Evolutionary conservation across 2,113 vertebrate species (phyloP).

Genomic region (Hepsetus odoe): DNA sequence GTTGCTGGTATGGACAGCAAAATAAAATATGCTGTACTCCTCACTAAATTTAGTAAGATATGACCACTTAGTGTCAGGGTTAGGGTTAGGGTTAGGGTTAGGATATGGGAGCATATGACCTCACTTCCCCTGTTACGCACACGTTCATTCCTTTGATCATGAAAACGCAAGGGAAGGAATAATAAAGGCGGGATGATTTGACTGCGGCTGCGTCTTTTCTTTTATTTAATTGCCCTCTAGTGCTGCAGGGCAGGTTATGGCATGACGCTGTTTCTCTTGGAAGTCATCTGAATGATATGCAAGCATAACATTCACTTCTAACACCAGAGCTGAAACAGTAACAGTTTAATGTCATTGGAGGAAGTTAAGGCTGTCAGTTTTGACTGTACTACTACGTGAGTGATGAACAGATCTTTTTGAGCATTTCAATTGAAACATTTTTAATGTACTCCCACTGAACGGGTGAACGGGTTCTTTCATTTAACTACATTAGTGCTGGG

Average conservation of each 20-base stretch:
- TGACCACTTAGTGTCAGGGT: background rate
- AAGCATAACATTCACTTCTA: background rate
- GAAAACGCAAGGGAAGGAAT: background rate
- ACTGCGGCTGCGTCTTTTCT: background rate
- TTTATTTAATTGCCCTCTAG: background rate
- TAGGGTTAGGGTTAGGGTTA: too few species aligned
- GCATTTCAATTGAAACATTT: too few species aligned
- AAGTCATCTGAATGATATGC: background rate
- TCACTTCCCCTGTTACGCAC: background rate
- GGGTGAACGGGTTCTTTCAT: too few species aligned
- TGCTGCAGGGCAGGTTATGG: background rate
- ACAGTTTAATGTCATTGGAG: too few species aligned
- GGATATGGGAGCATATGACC: too few species aligned
- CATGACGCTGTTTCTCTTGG: conserved; percentile 19
- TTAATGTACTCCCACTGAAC: too few species aligned
- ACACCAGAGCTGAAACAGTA: too few species aligned
- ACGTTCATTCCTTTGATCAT: background rate
- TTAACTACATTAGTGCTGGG: background rate
- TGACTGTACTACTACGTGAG: too few species aligned
- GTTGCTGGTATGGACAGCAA: too few species aligned
- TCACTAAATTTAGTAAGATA: background rate
- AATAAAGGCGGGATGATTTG: background rate
- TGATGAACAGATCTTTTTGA: too few species aligned
- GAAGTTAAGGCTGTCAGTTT: background rate
- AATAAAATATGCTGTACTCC: background rate